These are phyloP conservation scores for Mycogona germanica DNA, from an alignment of 2,888 invertebrate genomes.

Conservation along the genomic window DNA sequence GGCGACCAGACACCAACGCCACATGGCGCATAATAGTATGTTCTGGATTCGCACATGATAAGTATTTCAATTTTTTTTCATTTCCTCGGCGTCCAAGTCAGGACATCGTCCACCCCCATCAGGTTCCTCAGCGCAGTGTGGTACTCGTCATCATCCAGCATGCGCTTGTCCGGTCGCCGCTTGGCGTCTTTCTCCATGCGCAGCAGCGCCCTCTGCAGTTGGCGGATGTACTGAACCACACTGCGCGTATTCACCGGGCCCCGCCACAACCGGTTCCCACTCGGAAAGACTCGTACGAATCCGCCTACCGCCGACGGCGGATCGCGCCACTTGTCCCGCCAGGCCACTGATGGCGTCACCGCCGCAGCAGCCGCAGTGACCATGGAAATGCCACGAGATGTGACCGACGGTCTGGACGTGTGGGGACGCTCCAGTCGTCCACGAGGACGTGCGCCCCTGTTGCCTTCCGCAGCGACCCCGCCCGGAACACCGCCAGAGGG, in stretches of 20 bases:
- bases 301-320: conserved; percentile 53
- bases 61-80: too few relatives aligned
- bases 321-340: conserved; percentile 45
- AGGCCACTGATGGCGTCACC: background rate
- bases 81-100: conserved; percentile 14
- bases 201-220: conserved; percentile 3
- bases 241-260: background rate
- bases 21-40: too few relatives aligned
- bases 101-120: conserved; percentile 26
- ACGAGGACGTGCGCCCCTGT: too few relatives aligned
- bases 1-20: too few relatives aligned
- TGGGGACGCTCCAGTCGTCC: background rate
- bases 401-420: background rate
- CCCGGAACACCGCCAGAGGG: background rate
- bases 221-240: conserved; percentile 5
- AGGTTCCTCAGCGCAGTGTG: conserved; percentile 38
- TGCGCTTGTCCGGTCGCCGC: conserved; percentile 20
- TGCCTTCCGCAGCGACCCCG: background rate
- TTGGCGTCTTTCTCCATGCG: conserved; percentile 22
- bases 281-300: conserved; percentile 64
- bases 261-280: conserved; percentile 29
- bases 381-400: too few relatives aligned
- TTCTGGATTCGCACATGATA: too few relatives aligned
- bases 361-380: background rate
- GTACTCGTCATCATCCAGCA: conserved; percentile 37